phyloP scores from a whole-genome alignment of 1,140 invertebrate species.

The Centruroides vittatus region DNA sequence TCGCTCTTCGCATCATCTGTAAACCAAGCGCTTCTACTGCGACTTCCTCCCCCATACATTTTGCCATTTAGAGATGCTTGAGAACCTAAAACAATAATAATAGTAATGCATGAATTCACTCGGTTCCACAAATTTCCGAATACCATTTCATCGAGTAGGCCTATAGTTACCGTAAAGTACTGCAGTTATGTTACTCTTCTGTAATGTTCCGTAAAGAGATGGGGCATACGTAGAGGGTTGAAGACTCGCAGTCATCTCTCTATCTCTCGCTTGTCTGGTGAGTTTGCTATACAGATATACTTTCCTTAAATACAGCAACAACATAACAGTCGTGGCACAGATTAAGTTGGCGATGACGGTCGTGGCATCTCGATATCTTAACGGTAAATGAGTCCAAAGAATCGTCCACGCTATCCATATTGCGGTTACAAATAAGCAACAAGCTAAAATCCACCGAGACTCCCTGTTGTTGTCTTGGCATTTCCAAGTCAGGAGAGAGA shows the following conservation, averaged over 20 bases:
- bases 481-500: slow-evolving; percentile 32
- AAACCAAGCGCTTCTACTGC: slow-evolving; percentile 2
- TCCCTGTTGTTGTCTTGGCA: slow-evolving; percentile 27
- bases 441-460: slow-evolving; percentile 34
- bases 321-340: slow-evolving; percentile 27
- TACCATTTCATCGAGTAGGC: no score
- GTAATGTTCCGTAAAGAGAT: slow-evolving; percentile 12
- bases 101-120: background rate
- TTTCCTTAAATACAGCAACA: slow-evolving; percentile 28
- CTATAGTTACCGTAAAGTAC: slow-evolving; percentile 11
- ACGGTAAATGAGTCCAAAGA: slow-evolving; percentile 26
- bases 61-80: slow-evolving; percentile 13
- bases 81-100: slow-evolving; percentile 3
- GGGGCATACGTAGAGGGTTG: slow-evolving; percentile 9
- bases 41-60: slow-evolving; percentile 4
- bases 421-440: slow-evolving; percentile 25
- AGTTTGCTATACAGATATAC: slow-evolving; percentile 27
- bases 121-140: no score
- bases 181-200: slow-evolving; percentile 10
- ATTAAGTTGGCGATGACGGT: slow-evolving; percentile 28
- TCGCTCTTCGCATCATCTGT: slow-evolving; percentile 12
- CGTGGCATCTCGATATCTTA: slow-evolving; percentile 26
- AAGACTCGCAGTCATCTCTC: slow-evolving; percentile 12
- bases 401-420: slow-evolving; percentile 34
- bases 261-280: slow-evolving; percentile 11